Percentiles rank a stretch among this genome's conserved stretches.
Conservation (phyloP, 2,113 vertebrate species). For the Geothlypis trichas region DNA sequence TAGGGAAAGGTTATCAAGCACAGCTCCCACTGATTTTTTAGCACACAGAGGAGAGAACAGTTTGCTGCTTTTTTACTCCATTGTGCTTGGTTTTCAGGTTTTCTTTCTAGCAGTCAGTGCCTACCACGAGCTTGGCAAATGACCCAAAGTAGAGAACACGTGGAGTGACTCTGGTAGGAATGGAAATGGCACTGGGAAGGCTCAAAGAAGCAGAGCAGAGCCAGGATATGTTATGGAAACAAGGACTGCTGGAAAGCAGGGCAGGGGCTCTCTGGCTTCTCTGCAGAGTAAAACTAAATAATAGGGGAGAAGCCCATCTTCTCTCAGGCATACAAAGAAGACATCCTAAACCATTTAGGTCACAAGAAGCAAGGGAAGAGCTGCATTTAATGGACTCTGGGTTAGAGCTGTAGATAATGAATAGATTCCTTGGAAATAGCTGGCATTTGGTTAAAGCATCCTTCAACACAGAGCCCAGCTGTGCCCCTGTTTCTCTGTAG, state of each 20-base stretch:
- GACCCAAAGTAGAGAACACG: not conserved
- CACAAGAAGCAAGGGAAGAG: not conserved
- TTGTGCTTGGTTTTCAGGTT: not conserved
- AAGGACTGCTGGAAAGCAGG: not conserved
- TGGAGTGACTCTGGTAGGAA: not conserved
- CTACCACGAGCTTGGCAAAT: not conserved
- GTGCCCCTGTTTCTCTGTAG: not conserved
- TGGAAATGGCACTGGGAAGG: not conserved
- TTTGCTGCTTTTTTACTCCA: not conserved
- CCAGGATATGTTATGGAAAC: not conserved
- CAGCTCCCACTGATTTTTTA: not conserved
- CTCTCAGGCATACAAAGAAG: not conserved
- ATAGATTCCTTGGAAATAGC: not conserved
- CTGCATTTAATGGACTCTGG: not conserved
- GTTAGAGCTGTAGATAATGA: not conserved
- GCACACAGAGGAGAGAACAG: not conserved
- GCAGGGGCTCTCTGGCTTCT: not conserved
- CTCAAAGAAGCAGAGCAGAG: not conserved
- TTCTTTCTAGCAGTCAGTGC: not conserved
- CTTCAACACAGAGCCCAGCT: slow-evolving; percentile 18
- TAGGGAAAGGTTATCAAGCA: not conserved
- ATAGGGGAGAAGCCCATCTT: not conserved
- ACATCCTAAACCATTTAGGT: not conserved
- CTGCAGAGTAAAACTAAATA: not conserved
- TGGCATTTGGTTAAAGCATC: not conserved